Evolutionary conservation across 2,797 vertebrate species (phyloP).

Genomic region (Miichthys miiuy): DNA sequence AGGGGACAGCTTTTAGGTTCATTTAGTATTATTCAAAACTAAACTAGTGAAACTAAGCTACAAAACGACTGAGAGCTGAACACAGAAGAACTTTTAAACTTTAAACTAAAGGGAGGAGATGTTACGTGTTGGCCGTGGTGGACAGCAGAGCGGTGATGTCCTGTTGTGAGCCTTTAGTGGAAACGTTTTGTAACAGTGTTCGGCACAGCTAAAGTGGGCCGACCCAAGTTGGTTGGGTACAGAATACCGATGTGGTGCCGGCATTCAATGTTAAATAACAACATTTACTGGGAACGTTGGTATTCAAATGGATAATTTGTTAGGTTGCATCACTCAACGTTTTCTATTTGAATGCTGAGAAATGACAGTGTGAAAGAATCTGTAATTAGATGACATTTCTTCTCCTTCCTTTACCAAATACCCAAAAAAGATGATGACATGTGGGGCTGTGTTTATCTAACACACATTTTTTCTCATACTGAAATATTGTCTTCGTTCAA

Average conservation of each 20-base stretch:
- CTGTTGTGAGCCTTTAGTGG: not conserved
- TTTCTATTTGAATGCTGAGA: not conserved
- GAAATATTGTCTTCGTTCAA: not conserved
- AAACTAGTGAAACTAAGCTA: not conserved
- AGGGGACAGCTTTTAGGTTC: not conserved
- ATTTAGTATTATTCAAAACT: not conserved
- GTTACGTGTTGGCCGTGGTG: not conserved
- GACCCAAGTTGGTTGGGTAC: not conserved
- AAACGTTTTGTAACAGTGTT: not conserved
- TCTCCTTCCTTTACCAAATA: not conserved
- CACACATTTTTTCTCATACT: not conserved
- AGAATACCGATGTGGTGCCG: not conserved
- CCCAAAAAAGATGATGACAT: not conserved
- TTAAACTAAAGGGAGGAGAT: not conserved
- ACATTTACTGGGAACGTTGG: not conserved
- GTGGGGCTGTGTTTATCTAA: not conserved
- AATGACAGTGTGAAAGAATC: not conserved
- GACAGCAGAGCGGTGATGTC: not conserved
- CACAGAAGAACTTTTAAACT: not conserved
- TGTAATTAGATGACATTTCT: not conserved
- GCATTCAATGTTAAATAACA: not conserved
- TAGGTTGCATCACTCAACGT: not conserved
- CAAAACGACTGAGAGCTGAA: not conserved
- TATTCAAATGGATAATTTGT: not conserved
- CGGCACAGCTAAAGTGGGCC: not conserved